Evolutionary conservation across 2,113 vertebrate genomes (phyloP), one percentile per base, ranked within the genome.

Genomic region (Neogobius melanostomus): DNA sequence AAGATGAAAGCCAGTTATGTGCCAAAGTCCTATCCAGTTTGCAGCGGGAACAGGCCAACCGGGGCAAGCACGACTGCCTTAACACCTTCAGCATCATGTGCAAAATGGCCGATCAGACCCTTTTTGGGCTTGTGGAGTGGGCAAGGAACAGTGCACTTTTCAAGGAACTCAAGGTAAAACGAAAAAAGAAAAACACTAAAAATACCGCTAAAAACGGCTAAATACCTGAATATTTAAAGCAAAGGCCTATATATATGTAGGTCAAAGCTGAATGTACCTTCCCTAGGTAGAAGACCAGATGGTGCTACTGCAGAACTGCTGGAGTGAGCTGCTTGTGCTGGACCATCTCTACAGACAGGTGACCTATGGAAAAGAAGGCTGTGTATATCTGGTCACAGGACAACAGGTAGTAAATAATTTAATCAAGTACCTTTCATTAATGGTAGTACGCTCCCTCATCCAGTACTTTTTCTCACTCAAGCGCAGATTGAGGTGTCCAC

Each of bases 11-110:
- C 9, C 90, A 89, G 84, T 69, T 94, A 52, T 89, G 90, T 54
- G 80, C 90, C 7, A 92, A 92, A 62, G 92, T 94, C 45, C 73
- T 94, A 11, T 82, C 88, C 49, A 91, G 80, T 69, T 90, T 94
- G 52, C 91, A 92, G 76, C 87, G 82, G 75, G 93, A 94, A 45
- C 92, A 94, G 71, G 91, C 90, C 65, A 91, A 83, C 69, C 80
- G 93, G 7, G 93, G 92, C 44, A 93, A 93, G 72, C 93, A 94
- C 9, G 93, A 93, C 82, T 7, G 91, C 9, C 88, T 93, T 7
- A 94, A 93, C 66, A 94, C 93, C 6, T 94, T 94, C 77, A 93
- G 91, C 69, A 92, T 94, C 82, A 94, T 94, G 93, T 94, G 93
- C 82, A 93, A 93, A 79, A 93, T 94, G 90, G 92, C 92, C 2